phyloP scores from a whole-genome alignment of 1,140 invertebrate genomes.

The Drosophila orena region DNA sequence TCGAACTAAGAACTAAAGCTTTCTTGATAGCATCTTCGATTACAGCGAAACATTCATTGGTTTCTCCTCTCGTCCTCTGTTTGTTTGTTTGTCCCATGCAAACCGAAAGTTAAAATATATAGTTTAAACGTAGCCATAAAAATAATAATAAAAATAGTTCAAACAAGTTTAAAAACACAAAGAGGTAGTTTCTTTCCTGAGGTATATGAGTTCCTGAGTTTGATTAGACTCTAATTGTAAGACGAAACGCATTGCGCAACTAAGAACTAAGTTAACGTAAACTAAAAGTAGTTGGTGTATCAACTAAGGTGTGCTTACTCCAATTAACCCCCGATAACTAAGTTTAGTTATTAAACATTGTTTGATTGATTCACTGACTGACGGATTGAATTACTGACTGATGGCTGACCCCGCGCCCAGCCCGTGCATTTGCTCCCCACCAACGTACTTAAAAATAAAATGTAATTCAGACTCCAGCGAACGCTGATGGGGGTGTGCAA shows the following conservation, averaged over 20 bases:
- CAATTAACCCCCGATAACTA: slow-evolving; percentile 41
- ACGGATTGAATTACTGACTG: slow-evolving; percentile 40
- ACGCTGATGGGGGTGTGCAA: slow-evolving; percentile 40
- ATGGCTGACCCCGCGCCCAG: slow-evolving; percentile 8
- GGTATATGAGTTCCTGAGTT: slow-evolving; percentile 84
- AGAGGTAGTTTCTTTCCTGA: slow-evolving; percentile 76
- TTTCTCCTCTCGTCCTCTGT: slow-evolving; percentile 23
- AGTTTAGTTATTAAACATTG: slow-evolving; percentile 16
- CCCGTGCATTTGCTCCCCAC: neutral
- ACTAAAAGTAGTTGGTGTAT: slow-evolving; percentile 25
- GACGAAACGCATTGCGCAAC: slow-evolving; percentile 35
- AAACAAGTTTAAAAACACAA: slow-evolving; percentile 53
- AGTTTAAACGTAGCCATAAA: neutral
- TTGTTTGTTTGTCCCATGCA: slow-evolving; percentile 41
- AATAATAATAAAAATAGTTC: slow-evolving; percentile 39
- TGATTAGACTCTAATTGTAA: slow-evolving; percentile 62
- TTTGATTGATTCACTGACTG: slow-evolving; percentile 52
- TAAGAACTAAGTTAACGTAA: slow-evolving; percentile 55
- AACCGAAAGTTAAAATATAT: slow-evolving; percentile 23
- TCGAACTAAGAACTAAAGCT: slow-evolving; percentile 59
- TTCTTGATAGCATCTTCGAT: slow-evolving; percentile 75
- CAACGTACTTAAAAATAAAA: slow-evolving; percentile 84
- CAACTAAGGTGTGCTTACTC: slow-evolving; percentile 37
- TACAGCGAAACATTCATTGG: slow-evolving; percentile 46
- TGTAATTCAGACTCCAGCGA: slow-evolving; percentile 84